A percentile compares a stretch with the other conserved stretches of the same genome.
Evolutionary conservation across 2,888 invertebrate genomes (phyloP).

Genomic region (Rambutsinella grinnellia): DNA sequence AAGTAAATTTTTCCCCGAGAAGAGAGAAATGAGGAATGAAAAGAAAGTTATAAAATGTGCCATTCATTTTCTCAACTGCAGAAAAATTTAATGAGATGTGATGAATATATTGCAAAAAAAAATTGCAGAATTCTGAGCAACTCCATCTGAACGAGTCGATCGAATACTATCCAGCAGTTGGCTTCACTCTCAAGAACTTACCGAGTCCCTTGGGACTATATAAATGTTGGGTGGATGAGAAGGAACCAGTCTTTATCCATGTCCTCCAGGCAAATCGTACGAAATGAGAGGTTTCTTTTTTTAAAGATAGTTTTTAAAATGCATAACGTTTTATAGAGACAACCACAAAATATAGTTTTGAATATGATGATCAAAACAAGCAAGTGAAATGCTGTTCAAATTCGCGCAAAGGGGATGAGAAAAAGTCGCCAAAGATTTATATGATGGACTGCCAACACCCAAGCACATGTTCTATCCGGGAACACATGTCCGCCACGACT

Average conservation of each 20-base stretch:
- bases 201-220: slow-evolving; percentile 51
- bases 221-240: slow-evolving; percentile 45
- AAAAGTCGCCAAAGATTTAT: slow-evolving; percentile 58
- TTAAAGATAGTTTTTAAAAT: too few species aligned
- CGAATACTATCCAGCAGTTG: slow-evolving; percentile 37
- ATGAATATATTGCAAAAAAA: too few species aligned
- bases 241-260: slow-evolving; percentile 39
- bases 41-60: neutral
- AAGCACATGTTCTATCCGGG: slow-evolving; percentile 54
- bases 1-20: too few species aligned
- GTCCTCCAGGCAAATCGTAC: slow-evolving; percentile 37
- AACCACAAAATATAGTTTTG: too few species aligned
- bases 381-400: slow-evolving; percentile 61
- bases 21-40: neutral
- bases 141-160: slow-evolving; percentile 37
- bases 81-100: too few species aligned
- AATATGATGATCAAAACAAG: slow-evolving; percentile 53
- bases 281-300: slow-evolving; percentile 1
- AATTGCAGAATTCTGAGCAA: neutral
- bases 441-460: slow-evolving; percentile 59
- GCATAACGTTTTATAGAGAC: too few species aligned
- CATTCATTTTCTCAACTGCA: too few species aligned
- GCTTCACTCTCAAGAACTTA: slow-evolving; percentile 50
- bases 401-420: slow-evolving; percentile 24
- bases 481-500: slow-evolving; percentile 25